Evolutionary conservation across 2,797 vertebrate genomes (phyloP).

Genomic region (Antennarius maculatus): DNA sequence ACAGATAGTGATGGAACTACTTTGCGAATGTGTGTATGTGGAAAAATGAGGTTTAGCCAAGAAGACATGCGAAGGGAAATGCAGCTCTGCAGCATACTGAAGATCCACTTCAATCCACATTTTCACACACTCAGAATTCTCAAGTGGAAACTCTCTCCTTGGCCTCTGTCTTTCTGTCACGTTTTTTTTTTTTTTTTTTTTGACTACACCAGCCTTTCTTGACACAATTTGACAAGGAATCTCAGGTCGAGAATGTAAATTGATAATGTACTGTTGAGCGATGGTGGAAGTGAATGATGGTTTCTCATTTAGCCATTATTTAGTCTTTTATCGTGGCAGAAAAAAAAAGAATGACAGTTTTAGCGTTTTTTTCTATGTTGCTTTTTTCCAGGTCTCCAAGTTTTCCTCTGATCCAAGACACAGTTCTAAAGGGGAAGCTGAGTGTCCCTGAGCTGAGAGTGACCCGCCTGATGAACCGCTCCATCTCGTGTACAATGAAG

Average conservation of each 20-base stretch:
- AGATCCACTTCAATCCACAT: slow-evolving; percentile 35
- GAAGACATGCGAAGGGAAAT: slow-evolving; percentile 1
- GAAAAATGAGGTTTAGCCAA: slow-evolving; percentile 11
- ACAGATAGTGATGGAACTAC: slow-evolving; percentile 11
- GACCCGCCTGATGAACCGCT: slow-evolving; percentile 96
- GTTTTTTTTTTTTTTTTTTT: slow-evolving; percentile 25
- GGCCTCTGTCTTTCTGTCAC: slow-evolving; percentile 44
- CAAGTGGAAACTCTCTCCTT: slow-evolving; percentile 7
- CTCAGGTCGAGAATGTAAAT: slow-evolving; percentile 26
- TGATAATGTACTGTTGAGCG: slow-evolving; percentile 33
- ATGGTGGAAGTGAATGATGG: slow-evolving; percentile 32
- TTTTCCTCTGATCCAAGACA: slow-evolving; percentile 96
- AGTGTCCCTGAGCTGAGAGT: slow-evolving; percentile 92
- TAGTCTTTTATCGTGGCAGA: neutral
- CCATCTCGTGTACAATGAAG: slow-evolving; percentile 96
- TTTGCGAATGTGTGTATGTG: slow-evolving; percentile 2
- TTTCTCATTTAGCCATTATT: neutral
- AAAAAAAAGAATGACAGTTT: neutral
- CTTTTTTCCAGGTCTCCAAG: slow-evolving; percentile 89
- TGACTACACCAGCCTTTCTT: slow-evolving; percentile 34
- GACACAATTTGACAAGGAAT: slow-evolving; percentile 47
- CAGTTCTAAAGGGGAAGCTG: slow-evolving; percentile 94
- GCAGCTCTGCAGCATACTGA: slow-evolving; percentile 20
- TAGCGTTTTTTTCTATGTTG: slow-evolving; percentile 14
- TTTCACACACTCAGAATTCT: slow-evolving; percentile 44